Evolutionary conservation across 2,797 vertebrate genomes (phyloP).

Genomic region (Bradypodion ventrale): DNA sequence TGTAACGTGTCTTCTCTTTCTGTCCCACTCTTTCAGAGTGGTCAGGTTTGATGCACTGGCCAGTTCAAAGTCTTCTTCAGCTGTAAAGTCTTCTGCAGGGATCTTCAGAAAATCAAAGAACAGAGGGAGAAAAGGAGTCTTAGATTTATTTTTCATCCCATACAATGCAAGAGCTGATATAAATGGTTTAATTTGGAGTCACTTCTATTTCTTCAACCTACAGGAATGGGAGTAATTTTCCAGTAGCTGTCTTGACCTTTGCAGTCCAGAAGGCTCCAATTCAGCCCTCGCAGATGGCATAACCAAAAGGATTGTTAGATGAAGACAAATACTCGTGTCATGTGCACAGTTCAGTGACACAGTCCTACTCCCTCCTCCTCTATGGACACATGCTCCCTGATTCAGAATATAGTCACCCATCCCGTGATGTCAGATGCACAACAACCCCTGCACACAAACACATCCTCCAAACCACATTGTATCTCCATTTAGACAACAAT

Average conservation of each 20-base stretch:
- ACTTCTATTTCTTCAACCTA: not conserved
- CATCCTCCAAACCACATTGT: constrained; percentile 61
- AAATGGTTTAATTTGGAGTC: not conserved
- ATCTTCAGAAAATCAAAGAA: not conserved
- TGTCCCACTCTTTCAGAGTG: not conserved
- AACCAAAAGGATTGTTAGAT: constrained; percentile 31
- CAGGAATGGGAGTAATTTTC: not conserved
- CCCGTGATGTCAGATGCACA: constrained; percentile 13
- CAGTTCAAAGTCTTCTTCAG: not conserved
- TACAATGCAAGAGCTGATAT: not conserved
- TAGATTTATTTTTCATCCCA: not conserved
- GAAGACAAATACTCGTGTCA: constrained; percentile 44
- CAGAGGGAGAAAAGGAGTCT: not conserved
- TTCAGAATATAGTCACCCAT: constrained; percentile 66
- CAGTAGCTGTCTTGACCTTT: not conserved
- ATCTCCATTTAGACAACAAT: constrained; percentile 60
- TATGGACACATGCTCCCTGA: constrained; percentile 66
- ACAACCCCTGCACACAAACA: constrained; percentile 65
- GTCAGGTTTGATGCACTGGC: not conserved
- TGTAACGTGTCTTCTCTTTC: not conserved
- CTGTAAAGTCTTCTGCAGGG: not conserved
- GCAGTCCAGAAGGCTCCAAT: not conserved
- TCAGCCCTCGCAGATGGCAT: constrained; percentile 23
- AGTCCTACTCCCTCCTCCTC: constrained; percentile 27
- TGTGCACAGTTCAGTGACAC: constrained; percentile 20